Percentiles rank a stretch among this genome's conserved stretches.
Conservation (phyloP, 1,140 invertebrate genomes). For the Ectropis grisescens region DNA sequence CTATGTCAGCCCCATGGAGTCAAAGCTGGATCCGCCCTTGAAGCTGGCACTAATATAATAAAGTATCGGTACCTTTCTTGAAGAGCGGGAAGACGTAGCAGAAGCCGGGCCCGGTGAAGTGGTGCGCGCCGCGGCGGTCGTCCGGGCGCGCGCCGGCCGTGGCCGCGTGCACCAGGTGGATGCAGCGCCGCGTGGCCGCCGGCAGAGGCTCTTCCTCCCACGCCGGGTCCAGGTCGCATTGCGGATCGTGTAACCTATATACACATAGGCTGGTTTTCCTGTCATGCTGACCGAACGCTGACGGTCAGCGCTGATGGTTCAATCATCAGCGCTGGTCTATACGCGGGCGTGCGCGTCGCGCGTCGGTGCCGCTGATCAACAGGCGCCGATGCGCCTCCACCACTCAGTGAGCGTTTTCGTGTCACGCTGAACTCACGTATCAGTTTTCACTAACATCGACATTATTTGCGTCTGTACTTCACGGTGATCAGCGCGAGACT, state of each 20-base stretch:
- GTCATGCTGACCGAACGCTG: too few relatives aligned
- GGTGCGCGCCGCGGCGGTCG: constrained; percentile 6
- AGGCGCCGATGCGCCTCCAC: constrained; percentile 2
- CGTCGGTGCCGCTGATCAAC: constrained; percentile 2
- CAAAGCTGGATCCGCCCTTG: too few relatives aligned
- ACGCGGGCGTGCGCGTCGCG: constrained; percentile 2
- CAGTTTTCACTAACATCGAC: too few relatives aligned
- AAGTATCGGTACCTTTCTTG: constrained; percentile 74
- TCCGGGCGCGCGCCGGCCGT: constrained; percentile 3
- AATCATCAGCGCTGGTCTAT: background rate
- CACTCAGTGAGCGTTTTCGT: constrained; percentile 5
- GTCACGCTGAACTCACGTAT: constrained; percentile 5
- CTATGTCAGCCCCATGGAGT: too few relatives aligned
- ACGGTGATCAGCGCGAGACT: too few relatives aligned
- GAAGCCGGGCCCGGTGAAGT: constrained; percentile 81
- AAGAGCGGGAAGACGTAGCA: constrained; percentile 88
- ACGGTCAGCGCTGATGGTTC: constrained; percentile 3
- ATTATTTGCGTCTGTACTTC: too few relatives aligned
- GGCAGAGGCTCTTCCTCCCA: constrained; percentile 84
- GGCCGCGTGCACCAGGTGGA: constrained; percentile 10
- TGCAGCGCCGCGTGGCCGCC: constrained; percentile 56
- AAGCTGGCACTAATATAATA: too few relatives aligned
- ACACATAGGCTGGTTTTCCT: too few relatives aligned
- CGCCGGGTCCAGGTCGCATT: constrained; percentile 80
- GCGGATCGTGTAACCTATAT: constrained; percentile 80